These are phyloP conservation scores for Falcunculus frontatus DNA, from an alignment of 2,113 vertebrate genomes.

Conservation along the genomic window DNA sequence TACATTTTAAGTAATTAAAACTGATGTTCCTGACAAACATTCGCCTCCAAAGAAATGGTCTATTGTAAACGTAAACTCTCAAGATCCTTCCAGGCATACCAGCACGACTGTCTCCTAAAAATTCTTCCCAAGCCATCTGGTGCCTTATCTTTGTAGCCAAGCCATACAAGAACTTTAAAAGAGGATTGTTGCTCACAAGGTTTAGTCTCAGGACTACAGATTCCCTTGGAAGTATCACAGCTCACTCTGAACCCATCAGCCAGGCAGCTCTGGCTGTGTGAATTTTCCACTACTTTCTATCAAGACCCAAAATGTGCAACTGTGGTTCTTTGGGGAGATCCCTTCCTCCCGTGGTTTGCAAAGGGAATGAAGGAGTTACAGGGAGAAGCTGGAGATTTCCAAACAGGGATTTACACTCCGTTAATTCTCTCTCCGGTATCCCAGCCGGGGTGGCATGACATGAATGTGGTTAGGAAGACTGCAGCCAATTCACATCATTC, in stretches of 20 bases:
- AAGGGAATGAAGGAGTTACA: conserved; percentile 24
- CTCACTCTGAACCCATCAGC: neutral
- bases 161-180: conserved; percentile 56
- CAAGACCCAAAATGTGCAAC: neutral
- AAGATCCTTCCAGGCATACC: conserved; percentile 45
- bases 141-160: conserved; percentile 59
- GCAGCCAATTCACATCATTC: neutral
- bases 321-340: neutral
- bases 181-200: neutral
- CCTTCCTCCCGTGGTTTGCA: neutral
- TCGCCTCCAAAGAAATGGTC: conserved; percentile 25
- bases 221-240: neutral
- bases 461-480: conserved; percentile 4
- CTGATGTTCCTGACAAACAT: conserved; percentile 37
- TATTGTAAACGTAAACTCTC: conserved; percentile 42
- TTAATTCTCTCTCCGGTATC: neutral
- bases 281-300: neutral
- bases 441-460: conserved; percentile 19
- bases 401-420: conserved; percentile 44
- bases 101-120: conserved; percentile 56
- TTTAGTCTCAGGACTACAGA: neutral
- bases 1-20: conserved; percentile 50
- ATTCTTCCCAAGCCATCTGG: conserved; percentile 65
- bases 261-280: neutral
- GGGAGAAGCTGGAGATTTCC: neutral